Evolutionary conservation across 2,797 vertebrate genomes (phyloP).

Genomic region (Enteromius trimaculatus): DNA sequence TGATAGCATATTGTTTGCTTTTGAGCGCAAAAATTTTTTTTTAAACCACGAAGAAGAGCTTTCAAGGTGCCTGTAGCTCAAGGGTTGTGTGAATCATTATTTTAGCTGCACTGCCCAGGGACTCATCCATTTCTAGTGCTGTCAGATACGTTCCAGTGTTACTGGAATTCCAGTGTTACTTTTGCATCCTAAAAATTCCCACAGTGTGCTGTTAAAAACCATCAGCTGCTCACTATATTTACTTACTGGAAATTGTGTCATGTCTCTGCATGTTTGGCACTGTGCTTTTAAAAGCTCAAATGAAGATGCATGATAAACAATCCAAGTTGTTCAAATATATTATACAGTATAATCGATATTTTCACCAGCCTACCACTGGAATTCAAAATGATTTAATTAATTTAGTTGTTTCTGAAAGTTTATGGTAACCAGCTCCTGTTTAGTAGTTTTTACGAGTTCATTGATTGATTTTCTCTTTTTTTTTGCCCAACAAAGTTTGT

Average conservation of each 20-base stretch:
- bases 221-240: constrained; percentile 30
- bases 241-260: constrained; percentile 3
- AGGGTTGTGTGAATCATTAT: neutral
- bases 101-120: constrained; percentile 16
- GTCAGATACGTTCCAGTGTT: neutral
- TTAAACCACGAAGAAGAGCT: neutral
- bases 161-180: constrained; percentile 15
- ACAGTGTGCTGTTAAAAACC: constrained; percentile 26
- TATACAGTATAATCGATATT: neutral
- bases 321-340: constrained; percentile 1
- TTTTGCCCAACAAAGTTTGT: neutral
- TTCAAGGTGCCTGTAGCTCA: neutral
- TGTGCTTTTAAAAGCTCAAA: constrained; percentile 11
- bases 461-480: neutral
- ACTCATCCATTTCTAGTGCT: constrained; percentile 43
- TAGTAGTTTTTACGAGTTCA: neutral
- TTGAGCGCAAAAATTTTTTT: neutral
- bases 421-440: neutral
- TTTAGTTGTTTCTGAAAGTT: neutral
- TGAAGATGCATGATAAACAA: neutral
- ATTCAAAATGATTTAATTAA: neutral
- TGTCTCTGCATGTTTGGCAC: constrained; percentile 20
- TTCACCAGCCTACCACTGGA: neutral
- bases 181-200: constrained; percentile 25
- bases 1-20: neutral